phyloP scores from a whole-genome alignment of 2,797 vertebrate genomes.

The Morelia viridis region DNA sequence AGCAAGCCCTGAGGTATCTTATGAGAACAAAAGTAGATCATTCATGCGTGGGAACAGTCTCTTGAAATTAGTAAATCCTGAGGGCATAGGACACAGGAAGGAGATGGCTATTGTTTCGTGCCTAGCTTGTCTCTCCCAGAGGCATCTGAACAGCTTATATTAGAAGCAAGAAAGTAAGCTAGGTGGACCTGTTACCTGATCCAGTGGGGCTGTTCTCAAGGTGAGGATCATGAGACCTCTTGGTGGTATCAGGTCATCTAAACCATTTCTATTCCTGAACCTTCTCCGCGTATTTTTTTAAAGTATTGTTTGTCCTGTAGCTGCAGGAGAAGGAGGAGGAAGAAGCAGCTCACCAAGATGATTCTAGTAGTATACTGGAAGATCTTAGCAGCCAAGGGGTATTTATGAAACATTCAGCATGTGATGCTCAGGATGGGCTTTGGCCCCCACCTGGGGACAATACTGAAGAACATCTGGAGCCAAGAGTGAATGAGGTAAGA shows the following conservation, averaged over 20 bases:
- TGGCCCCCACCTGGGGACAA: background rate
- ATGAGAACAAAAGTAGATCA: background rate
- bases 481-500: conserved; percentile 10
- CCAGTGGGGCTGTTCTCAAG: background rate
- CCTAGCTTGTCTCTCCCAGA: background rate
- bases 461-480: background rate
- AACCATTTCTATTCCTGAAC: background rate
- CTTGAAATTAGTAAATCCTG: background rate
- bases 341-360: background rate
- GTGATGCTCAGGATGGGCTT: background rate
- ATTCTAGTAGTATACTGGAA: background rate
- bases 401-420: background rate
- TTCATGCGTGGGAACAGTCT: background rate
- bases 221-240: background rate
- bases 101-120: background rate
- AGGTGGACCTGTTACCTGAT: background rate
- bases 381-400: background rate
- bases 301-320: background rate
- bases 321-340: conserved; percentile 1
- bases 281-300: background rate
- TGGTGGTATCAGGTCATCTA: background rate
- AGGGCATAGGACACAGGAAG: background rate
- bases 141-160: no score
- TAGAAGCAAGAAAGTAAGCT: background rate
- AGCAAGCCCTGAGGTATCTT: background rate